Evolutionary conservation across 2,797 vertebrate genomes (phyloP).

Genomic region (Etheostoma perlongum): DNA sequence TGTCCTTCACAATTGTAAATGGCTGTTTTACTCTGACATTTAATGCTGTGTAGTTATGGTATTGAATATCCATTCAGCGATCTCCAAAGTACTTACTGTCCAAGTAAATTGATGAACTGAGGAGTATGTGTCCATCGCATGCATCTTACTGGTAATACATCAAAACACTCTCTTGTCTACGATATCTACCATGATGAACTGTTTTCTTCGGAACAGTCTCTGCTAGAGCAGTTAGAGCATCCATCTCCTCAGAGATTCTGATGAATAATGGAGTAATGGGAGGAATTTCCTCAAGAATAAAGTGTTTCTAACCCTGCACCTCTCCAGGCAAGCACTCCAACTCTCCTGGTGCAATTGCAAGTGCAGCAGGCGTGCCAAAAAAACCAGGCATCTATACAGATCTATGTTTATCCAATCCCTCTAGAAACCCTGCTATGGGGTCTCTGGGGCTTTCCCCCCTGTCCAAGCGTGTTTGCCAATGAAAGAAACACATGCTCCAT

Average conservation of each 20-base stretch:
- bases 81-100: conserved; percentile 74
- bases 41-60: conserved; percentile 64
- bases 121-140: conserved; percentile 68
- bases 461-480: conserved; percentile 69
- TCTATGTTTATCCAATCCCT: conserved; percentile 76
- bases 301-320: conserved; percentile 82
- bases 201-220: conserved; percentile 71
- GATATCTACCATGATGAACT: conserved; percentile 71
- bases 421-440: conserved; percentile 63
- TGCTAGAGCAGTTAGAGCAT: conserved; percentile 83
- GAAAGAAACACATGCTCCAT: conserved; percentile 79
- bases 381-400: conserved; percentile 64
- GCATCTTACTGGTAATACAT: conserved; percentile 71
- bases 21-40: conserved; percentile 55
- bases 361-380: conserved; percentile 66
- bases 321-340: conserved; percentile 73
- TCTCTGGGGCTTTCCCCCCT: conserved; percentile 74
- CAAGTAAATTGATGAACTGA: conserved; percentile 75
- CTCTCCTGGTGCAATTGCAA: conserved; percentile 70
- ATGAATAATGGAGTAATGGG: conserved; percentile 84
- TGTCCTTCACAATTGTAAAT: conserved; percentile 56
- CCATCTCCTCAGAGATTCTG: conserved; percentile 73
- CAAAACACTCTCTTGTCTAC: conserved; percentile 67
- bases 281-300: conserved; percentile 84
- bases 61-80: conserved; percentile 71